Conservation (phyloP, 2,888 invertebrate species). For the Tuberolachnus salignus region DNA sequence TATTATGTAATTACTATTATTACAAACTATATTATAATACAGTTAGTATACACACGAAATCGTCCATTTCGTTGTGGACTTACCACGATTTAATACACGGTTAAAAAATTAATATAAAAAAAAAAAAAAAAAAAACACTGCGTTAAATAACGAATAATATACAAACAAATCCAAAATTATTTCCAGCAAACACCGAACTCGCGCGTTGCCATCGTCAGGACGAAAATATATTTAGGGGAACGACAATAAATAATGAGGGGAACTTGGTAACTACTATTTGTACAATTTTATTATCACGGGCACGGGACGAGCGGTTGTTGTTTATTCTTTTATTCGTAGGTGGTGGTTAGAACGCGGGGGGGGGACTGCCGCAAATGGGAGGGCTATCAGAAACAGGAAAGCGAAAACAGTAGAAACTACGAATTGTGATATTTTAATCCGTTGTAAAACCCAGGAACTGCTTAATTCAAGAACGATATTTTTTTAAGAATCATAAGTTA, state of each 20-base stretch:
- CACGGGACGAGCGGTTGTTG: too few species aligned
- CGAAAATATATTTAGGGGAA: background rate
- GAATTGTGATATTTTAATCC: too few species aligned
- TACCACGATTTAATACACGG: constrained; percentile 44
- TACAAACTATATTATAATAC: constrained; percentile 5
- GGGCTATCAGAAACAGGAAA: too few species aligned
- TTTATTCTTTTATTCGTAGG: too few species aligned
- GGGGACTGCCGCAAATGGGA: too few species aligned
- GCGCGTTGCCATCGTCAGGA: background rate
- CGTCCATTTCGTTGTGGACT: constrained; percentile 52
- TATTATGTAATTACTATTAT: background rate
- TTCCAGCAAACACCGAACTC: background rate
- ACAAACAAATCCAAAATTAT: background rate
- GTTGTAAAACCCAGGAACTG: too few species aligned
- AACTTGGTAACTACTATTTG: too few species aligned
- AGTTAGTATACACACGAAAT: constrained; percentile 36
- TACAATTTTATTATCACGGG: background rate
- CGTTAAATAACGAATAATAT: background rate
- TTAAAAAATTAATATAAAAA: background rate
- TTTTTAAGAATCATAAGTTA: too few species aligned
- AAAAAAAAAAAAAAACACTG: constrained; percentile 12
- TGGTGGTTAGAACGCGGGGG: too few species aligned
- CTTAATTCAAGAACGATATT: too few species aligned
- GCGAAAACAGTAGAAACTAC: too few species aligned
- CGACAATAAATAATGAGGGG: too few species aligned